Percentiles rank a stretch among this genome's conserved stretches.
These are phyloP conservation scores for Epizoanthus ramosus DNA, from an alignment of 92 coral and sea anemone species.

Conservation along the genomic window DNA sequence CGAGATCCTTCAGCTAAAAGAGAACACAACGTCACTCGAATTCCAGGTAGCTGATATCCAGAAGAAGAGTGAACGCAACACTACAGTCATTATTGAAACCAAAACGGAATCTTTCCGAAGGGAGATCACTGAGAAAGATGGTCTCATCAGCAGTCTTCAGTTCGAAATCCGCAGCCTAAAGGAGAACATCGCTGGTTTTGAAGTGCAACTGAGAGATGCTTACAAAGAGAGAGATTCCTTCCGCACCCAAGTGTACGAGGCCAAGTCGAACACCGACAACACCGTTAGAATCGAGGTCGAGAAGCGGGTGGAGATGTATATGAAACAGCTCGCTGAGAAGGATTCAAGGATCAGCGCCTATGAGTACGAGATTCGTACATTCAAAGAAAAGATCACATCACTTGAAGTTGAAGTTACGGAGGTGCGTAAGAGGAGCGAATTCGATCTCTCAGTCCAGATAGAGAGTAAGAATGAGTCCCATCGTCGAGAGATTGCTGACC, in stretches of 20 bases:
- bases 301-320: constrained; percentile 42
- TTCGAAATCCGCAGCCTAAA: constrained; percentile 33
- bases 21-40: not conserved
- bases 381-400: not conserved
- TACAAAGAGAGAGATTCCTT: constrained; percentile 45
- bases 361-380: not conserved
- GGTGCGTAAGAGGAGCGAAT: constrained; percentile 11
- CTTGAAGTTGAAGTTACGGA: not conserved
- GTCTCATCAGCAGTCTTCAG: constrained; percentile 37
- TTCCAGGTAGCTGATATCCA: constrained; percentile 30
- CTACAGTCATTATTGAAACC: constrained; percentile 9
- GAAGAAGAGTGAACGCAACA: not conserved
- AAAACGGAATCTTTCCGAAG: constrained; percentile 42
- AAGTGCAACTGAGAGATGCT: constrained; percentile 20
- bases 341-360: constrained; percentile 9
- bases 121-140: constrained; percentile 39
- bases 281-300: constrained; percentile 36
- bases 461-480: constrained; percentile 39
- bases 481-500: constrained; percentile 26
- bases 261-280: constrained; percentile 38
- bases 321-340: constrained; percentile 34
- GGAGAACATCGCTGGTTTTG: constrained; percentile 12
- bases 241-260: constrained; percentile 26
- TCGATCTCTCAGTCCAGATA: constrained; percentile 32
- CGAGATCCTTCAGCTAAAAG: not conserved